phyloP scores from a whole-genome alignment of 2,113 vertebrate genomes.

The Macrotus californicus region DNA sequence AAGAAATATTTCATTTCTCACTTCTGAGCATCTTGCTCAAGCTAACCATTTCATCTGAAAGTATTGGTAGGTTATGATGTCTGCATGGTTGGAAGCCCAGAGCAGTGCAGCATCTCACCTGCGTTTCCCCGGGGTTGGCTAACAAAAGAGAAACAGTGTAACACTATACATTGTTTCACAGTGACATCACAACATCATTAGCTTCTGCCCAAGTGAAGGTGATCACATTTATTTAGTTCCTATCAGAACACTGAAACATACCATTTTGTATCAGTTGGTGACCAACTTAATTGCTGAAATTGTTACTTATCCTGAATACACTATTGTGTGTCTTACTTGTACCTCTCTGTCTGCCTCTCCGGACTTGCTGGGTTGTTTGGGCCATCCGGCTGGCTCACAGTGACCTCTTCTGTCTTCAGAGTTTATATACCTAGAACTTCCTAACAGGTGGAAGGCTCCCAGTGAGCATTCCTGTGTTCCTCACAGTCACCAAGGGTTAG shows the following conservation, averaged over 20 bases:
- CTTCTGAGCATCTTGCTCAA: background rate
- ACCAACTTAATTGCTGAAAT: background rate
- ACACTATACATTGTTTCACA: background rate
- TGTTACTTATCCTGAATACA: background rate
- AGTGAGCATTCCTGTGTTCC: background rate
- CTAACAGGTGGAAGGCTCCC: background rate
- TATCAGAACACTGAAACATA: background rate
- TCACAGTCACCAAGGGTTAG: background rate
- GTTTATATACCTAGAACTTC: background rate
- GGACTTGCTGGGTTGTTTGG: background rate
- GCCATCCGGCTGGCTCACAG: background rate
- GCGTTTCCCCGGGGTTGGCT: background rate
- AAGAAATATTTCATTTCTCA: background rate
- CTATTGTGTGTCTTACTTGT: background rate
- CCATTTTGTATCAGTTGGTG: background rate
- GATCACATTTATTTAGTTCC: background rate
- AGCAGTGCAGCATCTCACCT: background rate
- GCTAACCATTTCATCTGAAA: background rate
- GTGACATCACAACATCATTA: background rate
- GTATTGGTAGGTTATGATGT: background rate
- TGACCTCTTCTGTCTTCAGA: background rate
- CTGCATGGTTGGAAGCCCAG: background rate
- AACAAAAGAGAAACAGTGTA: background rate
- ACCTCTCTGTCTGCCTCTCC: background rate
- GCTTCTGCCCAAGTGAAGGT: conserved; percentile 21